phyloP scores from a whole-genome alignment of 2,113 vertebrate genomes.

The Sus scrofa region DNA sequence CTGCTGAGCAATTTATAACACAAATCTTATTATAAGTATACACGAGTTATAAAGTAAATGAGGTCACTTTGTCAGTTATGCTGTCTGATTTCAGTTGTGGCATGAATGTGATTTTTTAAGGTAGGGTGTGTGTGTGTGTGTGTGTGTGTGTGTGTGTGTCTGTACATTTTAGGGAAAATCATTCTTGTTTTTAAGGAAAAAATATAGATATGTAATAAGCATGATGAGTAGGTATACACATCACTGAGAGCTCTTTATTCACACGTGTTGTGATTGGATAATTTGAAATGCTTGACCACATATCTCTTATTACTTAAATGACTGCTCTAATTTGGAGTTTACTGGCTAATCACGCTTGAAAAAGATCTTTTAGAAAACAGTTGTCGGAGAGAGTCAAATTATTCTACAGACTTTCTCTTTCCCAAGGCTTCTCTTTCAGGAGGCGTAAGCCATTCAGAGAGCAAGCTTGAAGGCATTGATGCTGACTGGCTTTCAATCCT shows the following conservation, averaged over 20 bases:
- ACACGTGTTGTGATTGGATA: neutral
- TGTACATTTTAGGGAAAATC: neutral
- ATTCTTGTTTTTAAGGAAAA: constrained; percentile 24
- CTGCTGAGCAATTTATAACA: neutral
- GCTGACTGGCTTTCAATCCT: neutral
- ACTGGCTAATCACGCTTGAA: neutral
- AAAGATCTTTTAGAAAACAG: constrained; percentile 35
- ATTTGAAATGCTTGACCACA: neutral
- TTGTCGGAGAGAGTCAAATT: neutral
- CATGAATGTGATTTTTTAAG: constrained; percentile 7
- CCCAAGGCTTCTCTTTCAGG: neutral
- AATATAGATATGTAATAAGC: neutral
- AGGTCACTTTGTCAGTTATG: neutral
- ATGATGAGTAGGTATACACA: neutral
- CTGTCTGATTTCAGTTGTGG: constrained; percentile 32
- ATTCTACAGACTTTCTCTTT: neutral
- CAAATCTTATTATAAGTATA: constrained; percentile 36
- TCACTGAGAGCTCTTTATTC: neutral
- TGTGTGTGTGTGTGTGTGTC: no score
- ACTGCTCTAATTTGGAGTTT: constrained; percentile 25
- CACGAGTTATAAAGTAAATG: neutral
- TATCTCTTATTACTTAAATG: constrained; percentile 33
- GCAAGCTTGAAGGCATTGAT: neutral
- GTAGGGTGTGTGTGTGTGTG: no score
- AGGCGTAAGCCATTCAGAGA: neutral